phyloP scores from a whole-genome alignment of 2,888 invertebrate genomes.

The Ferdinandea cuprea region DNA sequence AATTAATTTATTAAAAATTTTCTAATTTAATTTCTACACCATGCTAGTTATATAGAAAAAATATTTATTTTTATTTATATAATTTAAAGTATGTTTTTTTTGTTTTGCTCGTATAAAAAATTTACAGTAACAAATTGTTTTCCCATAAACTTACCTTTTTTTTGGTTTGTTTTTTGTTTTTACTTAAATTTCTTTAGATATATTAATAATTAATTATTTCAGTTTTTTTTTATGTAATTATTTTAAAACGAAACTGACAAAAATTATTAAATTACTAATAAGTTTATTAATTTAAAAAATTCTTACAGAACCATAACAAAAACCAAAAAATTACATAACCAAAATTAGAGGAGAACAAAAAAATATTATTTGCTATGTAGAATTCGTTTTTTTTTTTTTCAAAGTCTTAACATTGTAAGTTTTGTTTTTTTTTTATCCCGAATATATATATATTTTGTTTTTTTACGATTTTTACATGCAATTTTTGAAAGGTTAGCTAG shows the following conservation, averaged over 20 bases:
- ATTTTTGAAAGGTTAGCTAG: neutral
- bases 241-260: constrained; percentile 29
- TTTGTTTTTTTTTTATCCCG: neutral
- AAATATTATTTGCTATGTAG: constrained; percentile 65
- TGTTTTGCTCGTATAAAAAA: constrained; percentile 67
- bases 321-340: constrained; percentile 14
- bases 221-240: constrained; percentile 5
- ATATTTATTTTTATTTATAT: constrained; percentile 29
- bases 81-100: neutral
- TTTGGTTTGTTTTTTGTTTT: constrained; percentile 13
- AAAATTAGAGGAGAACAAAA: constrained; percentile 3
- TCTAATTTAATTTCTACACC: constrained; percentile 64
- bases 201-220: constrained; percentile 20
- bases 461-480: neutral
- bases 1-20: constrained; percentile 9
- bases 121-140: constrained; percentile 69
- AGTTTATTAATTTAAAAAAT: constrained; percentile 19
- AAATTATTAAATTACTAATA: constrained; percentile 8
- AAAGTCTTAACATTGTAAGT: constrained; percentile 16
- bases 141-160: constrained; percentile 68
- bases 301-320: constrained; percentile 8
- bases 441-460: no score
- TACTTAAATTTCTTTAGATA: constrained; percentile 12
- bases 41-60: constrained; percentile 71
- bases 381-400: constrained; percentile 52